Evolutionary conservation across 2,888 invertebrate genomes (phyloP), one percentile per base, ranked within the genome.

Genomic region (Nomada flava): DNA sequence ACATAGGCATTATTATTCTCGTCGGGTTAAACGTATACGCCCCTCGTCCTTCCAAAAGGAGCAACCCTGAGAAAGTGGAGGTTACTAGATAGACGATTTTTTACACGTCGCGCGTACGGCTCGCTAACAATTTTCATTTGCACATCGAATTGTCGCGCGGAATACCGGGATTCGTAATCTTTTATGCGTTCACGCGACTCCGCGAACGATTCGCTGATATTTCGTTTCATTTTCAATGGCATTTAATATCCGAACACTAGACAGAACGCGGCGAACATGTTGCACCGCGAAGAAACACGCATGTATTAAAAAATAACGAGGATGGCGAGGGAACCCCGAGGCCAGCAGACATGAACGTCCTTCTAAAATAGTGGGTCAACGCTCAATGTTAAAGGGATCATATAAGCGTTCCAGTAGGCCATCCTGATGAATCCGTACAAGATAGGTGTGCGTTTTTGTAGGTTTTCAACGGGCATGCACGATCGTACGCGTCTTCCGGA

Each of bases 371-470:
- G 70, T 81, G 71, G 84, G 84, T 79, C 89, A 89, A 88, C 75
- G 77, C 84, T 86, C 78, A 87, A 85, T 86, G 87, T 83, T 84
- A 87, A 87, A 84, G 69, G 82, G 79, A 84, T 81, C 76, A 70
- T 29, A 71, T 76, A 82, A 84, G 68, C 77, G 74, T 77, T 75
- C 36, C 83, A 75, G 73, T 82, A 87, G 84, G 82, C 80, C 79
- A 84, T 64, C 70, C 72, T 57, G 69, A 79, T 79, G 87, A 88
- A 88, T 79, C 86, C 89, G 23, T 89, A 88, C 63, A 64, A 65
- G n/a, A 23, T 64, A 63, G 36, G 44, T 64, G 55, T 50, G 26
- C 44, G 82, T 82, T 83, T 82, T 88, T 89, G 74, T 88, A 83
- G 64, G 89, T 82, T 80, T 89, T 88, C 87, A 29, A 70, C 68